Evolutionary conservation across 2,797 vertebrate genomes (phyloP), one percentile per base, ranked within the genome.

Genomic region (Pristis pectinata): DNA sequence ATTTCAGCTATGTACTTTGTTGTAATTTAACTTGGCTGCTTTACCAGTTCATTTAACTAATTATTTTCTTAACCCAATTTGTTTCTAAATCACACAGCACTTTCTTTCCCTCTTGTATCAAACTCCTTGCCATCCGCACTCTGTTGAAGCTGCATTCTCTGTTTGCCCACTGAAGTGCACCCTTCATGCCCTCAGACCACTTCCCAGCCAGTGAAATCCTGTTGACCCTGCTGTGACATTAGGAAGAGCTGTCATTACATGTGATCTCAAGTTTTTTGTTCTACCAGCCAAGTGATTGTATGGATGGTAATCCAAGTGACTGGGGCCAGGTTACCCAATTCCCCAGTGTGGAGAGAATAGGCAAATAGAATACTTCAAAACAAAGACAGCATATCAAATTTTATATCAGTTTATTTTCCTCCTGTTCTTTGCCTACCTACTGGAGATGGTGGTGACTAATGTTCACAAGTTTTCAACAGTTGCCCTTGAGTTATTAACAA

Each of bases 401-500:
- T 5, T 91, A 87, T 64, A 91, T 37, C 87, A 24, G n/a, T 91
- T 91, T 91, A 91, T 91, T 91, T 91, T 30, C 15, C 87, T 61
- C 56, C 34, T 9, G 56, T 59, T 91, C 34, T 37, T 37, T 59
- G 34, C 87, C 59, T 64, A n/a, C 8, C 34, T n/a, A 59, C 30
- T 15, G 56, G 85, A 59, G 30, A 8, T 87, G 22, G 53, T n/a
- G 24, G 53, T n/a, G 53, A 56, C 85, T n/a, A 34, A 89, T 41
- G 44, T 24, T 80, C 37, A 44, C 22, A 24, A 17, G 53, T 37
- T 64, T 89, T 64, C 85, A 89, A 53, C 49, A 22, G 87, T 8
- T 41, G 59, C 91, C 85, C 56, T 89, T 89, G 13, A 64, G 34
- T 61, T 49, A 34, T 37, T 64, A 61, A 59, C 30, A 89, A 15